Evolutionary conservation across 2,888 invertebrate genomes (phyloP), one percentile per base, ranked within the genome.

Genomic region (Heterodera filipjevi): DNA sequence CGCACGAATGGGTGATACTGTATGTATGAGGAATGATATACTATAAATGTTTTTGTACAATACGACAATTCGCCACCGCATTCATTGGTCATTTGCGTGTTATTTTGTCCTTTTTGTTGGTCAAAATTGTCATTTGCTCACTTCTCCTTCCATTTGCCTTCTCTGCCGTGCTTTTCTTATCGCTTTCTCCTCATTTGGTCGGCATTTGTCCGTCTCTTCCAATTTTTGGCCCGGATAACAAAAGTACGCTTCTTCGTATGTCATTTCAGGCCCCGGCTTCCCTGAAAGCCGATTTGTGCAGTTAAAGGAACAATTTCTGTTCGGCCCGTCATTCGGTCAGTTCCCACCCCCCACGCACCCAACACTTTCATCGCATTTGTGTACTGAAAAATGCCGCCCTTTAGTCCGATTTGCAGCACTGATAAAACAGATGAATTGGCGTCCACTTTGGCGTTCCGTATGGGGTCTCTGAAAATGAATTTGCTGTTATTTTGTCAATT

Each of bases 341-440:
- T 27, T 5, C 1, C 22, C 53, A 16, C 53, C 22, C 53, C 53
- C 53, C 59, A 32, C 35, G 64, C 22, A 46, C 79, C 80, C 3
- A 81, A 73, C 49, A 85, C 85, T 81, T 87, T 87, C 72, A 87
- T 80, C 1, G 86, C 85, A 77, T 87, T 87, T 5, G 88, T 89
- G 79, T 89, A 88, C 78, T 88, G 88, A 83, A 88, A 88, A 72
- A 88, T 88, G 71, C 88, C 88, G 76, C 88, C 88, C 59, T 86
- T 85, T 35, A 88, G 79, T 46, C 88, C 88, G 77, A 88, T 88
- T 73, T 87, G 86, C 10, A 86, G 83, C n/a, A 88, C 88, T 3
- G 86, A 87, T 72, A 82, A 85, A 8, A 88, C 86, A 2, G 88
- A 87, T 14, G 88, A 88, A 27, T 88, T 88, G 2, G 88, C 87